Evolutionary conservation across 2,797 vertebrate species (phyloP), one percentile per base, ranked within the genome.

Genomic region (Pogonophryne albipinna): DNA sequence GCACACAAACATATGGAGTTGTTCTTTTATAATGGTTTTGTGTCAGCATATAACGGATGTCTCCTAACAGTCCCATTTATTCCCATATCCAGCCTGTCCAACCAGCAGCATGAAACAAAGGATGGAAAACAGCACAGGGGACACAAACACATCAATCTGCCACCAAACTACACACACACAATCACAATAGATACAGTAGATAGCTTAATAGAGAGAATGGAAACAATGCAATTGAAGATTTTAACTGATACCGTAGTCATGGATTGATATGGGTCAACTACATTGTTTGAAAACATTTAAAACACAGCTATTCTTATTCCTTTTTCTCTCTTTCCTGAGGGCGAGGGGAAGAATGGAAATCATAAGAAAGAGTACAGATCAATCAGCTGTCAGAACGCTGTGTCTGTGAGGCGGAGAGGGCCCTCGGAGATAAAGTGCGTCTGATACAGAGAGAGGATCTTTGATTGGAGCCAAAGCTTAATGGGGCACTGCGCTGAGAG

Each of bases 101-200:
- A 89, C 87, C 89, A 90, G 86, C 83, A 92, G 84, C 74, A 74
- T 58, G 71, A 87, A 91, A 92, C 92, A 94, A 92, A 93, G 92
- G 87, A 91, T 90, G 83, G 89, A 83, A 90, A 92, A 92, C 89
- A 92, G 91, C 89, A 90, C 74, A 87, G 82, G 79, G 63, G 75
- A 90, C 78, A 93, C 91, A 93, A 92, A 92, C 89, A 92, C 92
- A 94, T 94, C 92, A 88, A 92, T 95, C 93, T 92, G 84, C 50
- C 63, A 80, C 65, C 66, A 77, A 87, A 82, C 56, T 78, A 79
- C 75, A 77, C 64, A 75, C 66, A 71, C 65, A 76, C 50, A 76
- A 71, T 61, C 75, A 72, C 63, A 76, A 78, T 44, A 66, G 49
- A 85, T 17, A 79, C n/a, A n/a, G n/a, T n/a, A n/a, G 58, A 78